Conservation (phyloP, 2,888 invertebrate species). For the Achlya flavicornis region DNA sequence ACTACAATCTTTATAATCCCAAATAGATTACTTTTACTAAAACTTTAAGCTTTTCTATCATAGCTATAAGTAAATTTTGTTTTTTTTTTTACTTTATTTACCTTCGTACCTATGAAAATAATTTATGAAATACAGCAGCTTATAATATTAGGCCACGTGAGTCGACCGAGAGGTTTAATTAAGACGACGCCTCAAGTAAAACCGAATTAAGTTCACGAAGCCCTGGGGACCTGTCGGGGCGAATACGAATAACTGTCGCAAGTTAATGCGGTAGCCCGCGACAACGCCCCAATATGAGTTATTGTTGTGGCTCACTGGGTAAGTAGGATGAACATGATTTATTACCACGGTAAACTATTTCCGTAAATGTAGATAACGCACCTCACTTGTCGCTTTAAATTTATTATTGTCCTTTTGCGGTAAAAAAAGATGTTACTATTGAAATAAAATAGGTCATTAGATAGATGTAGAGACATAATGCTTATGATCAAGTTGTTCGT, state of each 20-base stretch:
- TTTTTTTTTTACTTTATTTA: background rate
- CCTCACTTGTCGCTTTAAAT: constrained; percentile 12
- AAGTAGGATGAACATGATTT: constrained; percentile 59
- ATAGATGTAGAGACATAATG: background rate
- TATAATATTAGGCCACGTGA: constrained; percentile 22
- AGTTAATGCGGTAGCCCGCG: constrained; percentile 29
- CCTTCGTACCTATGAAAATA: constrained; percentile 14
- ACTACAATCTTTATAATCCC: no score
- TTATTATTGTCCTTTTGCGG: constrained; percentile 11
- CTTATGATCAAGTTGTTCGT: background rate
- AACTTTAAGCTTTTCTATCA: no score
- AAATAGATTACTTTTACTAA: no score
- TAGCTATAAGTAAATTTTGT: background rate
- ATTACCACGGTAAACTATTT: constrained; percentile 35
- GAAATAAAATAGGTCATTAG: no score
- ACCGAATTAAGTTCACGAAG: constrained; percentile 60
- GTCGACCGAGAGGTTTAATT: constrained; percentile 55
- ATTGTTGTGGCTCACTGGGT: constrained; percentile 59
- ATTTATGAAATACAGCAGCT: constrained; percentile 24
- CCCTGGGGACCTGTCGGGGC: constrained; percentile 46
- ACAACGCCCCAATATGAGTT: constrained; percentile 49
- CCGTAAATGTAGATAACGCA: constrained; percentile 11
- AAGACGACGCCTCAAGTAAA: constrained; percentile 62
- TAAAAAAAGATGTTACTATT: constrained; percentile 20
- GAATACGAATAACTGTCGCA: constrained; percentile 33